Conservation (phyloP, 2,888 invertebrate genomes). For the Drosophila colorata region DNA sequence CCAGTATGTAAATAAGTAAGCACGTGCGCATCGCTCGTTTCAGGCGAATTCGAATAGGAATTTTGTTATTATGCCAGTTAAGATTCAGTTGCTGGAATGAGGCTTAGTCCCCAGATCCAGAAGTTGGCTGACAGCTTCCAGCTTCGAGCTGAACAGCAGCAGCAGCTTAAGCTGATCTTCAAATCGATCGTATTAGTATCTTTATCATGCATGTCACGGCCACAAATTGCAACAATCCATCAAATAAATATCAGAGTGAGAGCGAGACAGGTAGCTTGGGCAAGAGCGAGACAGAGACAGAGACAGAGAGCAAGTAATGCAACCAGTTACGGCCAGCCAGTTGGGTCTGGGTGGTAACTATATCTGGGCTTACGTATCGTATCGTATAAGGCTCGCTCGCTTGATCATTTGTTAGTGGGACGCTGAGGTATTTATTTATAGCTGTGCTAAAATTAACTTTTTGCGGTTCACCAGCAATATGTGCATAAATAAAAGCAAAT, state of each 20-base stretch:
- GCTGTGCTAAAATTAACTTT: slow-evolving; percentile 80
- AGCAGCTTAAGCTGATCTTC: slow-evolving; percentile 49
- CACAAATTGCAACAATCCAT: slow-evolving; percentile 80
- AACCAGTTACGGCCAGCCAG: slow-evolving; percentile 64
- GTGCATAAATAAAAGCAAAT: slow-evolving; percentile 63
- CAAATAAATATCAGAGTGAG: slow-evolving; percentile 51
- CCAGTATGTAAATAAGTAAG: slow-evolving; percentile 34
- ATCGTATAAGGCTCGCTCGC: slow-evolving; percentile 62
- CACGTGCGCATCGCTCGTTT: slow-evolving; percentile 36
- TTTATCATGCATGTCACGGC: slow-evolving; percentile 78
- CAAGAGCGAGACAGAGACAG: slow-evolving; percentile 3
- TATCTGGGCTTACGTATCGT: slow-evolving; percentile 69
- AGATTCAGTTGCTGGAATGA: slow-evolving; percentile 24
- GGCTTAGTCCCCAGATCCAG: slow-evolving; percentile 17
- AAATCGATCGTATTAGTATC: slow-evolving; percentile 76
- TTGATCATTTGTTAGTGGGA: slow-evolving; percentile 73
- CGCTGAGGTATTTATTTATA: slow-evolving; percentile 76
- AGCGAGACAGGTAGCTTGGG: slow-evolving; percentile 1
- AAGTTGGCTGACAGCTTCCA: slow-evolving; percentile 45
- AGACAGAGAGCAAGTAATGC: slow-evolving; percentile 28
- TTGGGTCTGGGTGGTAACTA: slow-evolving; percentile 66
- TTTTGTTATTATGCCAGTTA: slow-evolving; percentile 15
- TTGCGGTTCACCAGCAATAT: slow-evolving; percentile 68
- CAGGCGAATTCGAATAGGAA: slow-evolving; percentile 56
- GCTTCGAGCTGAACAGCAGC: slow-evolving; percentile 49